Base-by-base conservation (phyloP, 2,888 invertebrate genomes). In the Xestia rhomboidea region DNA sequence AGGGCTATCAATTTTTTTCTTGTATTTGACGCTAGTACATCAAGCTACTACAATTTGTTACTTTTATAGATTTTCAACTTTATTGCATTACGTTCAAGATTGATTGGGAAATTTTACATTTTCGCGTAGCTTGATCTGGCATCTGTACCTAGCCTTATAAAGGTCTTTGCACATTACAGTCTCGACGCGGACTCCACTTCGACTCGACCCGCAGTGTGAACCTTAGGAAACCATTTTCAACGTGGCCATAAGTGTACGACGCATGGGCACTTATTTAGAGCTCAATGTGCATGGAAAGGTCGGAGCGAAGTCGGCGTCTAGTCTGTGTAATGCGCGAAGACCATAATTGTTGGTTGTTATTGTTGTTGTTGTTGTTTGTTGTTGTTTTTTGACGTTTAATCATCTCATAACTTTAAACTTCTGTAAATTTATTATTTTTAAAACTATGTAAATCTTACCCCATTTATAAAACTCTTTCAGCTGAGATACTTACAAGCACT, bases 401-500 rank as follows among this genome's bases (percentile, higher is more conserved):
- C 10, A 30, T 60, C 60, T 30, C 30, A 15, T 27, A 7, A 57
- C 13, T 2, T 27, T 57, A 21, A 10, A 62, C 30, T 60, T 30
- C 7, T 30, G 1, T 30, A 30, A 30, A 10, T 30, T 10, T 60
- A 62, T 5, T 60, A 18, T 62, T 21, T 11, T 10, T 21, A 4
- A 21, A 62, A 8, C 60, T 62, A 21, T 62, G 27, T 76, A 24
- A 34, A 27, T 80, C 60, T 13, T 73, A 69, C 75, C 24, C 24
- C 10, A 0, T 46, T n/a, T 46, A n/a, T 44, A 0, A 21, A 7
- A 21, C 6, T 34, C 44, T 93, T 93, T 78, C 94, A 98, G 98
- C 92, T 98, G 74, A 97, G 98, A 66, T 98, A 98, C 93, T 95
- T 98, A 82, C 99, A 99, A 97, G 99, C 99, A 0, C 94, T 99